phyloP scores from a whole-genome alignment of 2,113 vertebrate species.

The Oncorhynchus masou region DNA sequence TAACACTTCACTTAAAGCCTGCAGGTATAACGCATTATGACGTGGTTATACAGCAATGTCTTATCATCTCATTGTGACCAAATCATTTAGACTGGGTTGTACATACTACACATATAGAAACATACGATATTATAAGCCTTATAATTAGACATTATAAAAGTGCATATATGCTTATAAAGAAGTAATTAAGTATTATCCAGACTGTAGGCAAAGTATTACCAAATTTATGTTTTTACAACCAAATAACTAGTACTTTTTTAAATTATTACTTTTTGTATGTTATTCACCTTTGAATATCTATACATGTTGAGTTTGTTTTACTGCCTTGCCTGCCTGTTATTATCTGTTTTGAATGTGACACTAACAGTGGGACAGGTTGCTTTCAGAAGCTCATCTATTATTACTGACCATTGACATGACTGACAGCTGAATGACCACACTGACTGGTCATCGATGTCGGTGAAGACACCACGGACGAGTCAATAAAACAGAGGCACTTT shows the following conservation, averaged over 20 bases:
- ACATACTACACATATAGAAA: no score
- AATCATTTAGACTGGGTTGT: no score
- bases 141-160: no score
- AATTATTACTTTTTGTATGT: neutral
- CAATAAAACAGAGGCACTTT: slow-evolving; percentile 72
- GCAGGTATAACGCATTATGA: no score
- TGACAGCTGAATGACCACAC: neutral
- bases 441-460: slow-evolving; percentile 24
- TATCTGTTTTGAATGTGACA: neutral
- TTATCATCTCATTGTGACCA: no score
- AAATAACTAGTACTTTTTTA: neutral
- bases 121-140: no score
- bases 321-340: slow-evolving; percentile 8
- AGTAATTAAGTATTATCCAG: no score
- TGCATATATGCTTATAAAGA: no score
- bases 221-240: neutral
- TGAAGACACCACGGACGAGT: no score
- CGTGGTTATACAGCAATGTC: no score
- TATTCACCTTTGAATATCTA: slow-evolving; percentile 39
- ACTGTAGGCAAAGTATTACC: neutral
- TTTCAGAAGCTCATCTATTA: neutral
- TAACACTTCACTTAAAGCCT: no score
- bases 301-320: slow-evolving; percentile 7
- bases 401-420: slow-evolving; percentile 19
- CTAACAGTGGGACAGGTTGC: neutral